A percentile compares a stretch with the other conserved stretches of the same genome.
phyloP scores from a whole-genome alignment of 2,113 vertebrate species.

The Halichoeres trimaculatus region DNA sequence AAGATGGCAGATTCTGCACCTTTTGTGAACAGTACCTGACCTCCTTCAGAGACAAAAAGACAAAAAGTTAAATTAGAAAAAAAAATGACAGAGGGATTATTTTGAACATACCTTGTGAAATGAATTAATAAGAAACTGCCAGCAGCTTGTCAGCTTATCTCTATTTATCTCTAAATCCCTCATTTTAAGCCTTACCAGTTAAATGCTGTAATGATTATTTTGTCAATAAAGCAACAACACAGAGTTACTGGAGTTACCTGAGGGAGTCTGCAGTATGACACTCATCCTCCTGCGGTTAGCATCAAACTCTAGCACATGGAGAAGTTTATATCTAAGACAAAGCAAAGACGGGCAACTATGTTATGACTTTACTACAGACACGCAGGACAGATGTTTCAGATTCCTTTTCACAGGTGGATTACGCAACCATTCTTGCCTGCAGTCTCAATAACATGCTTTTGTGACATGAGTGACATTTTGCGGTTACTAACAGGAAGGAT shows the following conservation, averaged over 20 bases:
- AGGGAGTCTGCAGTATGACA: constrained; percentile 92
- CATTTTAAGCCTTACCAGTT: background rate
- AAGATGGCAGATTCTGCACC: constrained; percentile 96
- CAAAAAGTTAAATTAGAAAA: background rate
- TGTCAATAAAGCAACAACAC: background rate
- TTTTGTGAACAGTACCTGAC: constrained; percentile 93
- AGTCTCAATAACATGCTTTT: background rate
- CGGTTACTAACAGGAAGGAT: background rate
- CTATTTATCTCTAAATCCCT: too few relatives aligned
- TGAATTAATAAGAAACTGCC: too few relatives aligned
- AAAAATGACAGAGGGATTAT: background rate
- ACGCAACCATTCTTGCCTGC: background rate
- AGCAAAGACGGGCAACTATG: background rate
- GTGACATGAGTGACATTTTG: background rate
- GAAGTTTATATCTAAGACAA: constrained; percentile 89
- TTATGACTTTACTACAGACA: background rate
- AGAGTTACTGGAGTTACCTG: constrained; percentile 80
- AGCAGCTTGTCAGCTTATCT: too few relatives aligned
- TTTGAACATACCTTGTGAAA: background rate
- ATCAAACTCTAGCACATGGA: constrained; percentile 96
- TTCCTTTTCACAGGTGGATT: background rate
- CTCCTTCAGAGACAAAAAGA: constrained; percentile 81
- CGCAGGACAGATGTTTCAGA: background rate
- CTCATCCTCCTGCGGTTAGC: constrained; percentile 96
- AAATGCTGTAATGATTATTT: background rate